Conservation (phyloP, 2,113 vertebrate species). For the Callospermophilus lateralis region DNA sequence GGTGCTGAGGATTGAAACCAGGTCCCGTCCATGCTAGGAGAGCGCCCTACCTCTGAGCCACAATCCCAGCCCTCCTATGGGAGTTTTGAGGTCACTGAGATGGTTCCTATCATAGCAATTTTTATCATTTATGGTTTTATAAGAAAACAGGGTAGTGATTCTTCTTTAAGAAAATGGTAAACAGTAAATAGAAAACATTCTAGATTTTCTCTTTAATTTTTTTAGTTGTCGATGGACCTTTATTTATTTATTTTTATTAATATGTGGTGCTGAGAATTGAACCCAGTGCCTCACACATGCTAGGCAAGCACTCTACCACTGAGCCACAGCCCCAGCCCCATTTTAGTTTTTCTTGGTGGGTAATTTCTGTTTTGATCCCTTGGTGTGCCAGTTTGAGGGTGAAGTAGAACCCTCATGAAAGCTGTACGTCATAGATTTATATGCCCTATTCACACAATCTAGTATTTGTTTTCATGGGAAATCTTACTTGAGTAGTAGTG, state of each 20-base stretch:
- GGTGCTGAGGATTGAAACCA: too few species aligned
- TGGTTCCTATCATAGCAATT: not conserved
- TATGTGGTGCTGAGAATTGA: too few species aligned
- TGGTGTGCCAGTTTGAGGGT: not conserved
- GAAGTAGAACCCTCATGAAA: not conserved
- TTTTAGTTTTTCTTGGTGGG: not conserved
- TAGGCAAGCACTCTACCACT: too few species aligned
- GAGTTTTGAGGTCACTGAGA: not conserved
- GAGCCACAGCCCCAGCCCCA: too few species aligned
- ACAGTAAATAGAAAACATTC: not conserved
- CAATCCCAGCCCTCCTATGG: not conserved
- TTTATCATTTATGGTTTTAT: not conserved
- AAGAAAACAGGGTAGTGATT: not conserved
- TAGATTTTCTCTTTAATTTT: not conserved
- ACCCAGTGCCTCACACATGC: too few species aligned
- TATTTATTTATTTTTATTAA: too few species aligned
- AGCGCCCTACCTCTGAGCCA: too few species aligned
- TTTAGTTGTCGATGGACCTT: too few species aligned
- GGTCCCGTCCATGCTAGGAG: too few species aligned
- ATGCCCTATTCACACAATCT: too few species aligned
- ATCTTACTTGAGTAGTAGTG: not conserved
- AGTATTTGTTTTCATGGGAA: not conserved
- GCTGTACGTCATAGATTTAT: too few species aligned
- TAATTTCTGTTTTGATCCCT: not conserved
- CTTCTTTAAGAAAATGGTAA: not conserved